phyloP scores from a whole-genome alignment of 1,140 invertebrate species.

The Gonatopus flavifemur region DNA sequence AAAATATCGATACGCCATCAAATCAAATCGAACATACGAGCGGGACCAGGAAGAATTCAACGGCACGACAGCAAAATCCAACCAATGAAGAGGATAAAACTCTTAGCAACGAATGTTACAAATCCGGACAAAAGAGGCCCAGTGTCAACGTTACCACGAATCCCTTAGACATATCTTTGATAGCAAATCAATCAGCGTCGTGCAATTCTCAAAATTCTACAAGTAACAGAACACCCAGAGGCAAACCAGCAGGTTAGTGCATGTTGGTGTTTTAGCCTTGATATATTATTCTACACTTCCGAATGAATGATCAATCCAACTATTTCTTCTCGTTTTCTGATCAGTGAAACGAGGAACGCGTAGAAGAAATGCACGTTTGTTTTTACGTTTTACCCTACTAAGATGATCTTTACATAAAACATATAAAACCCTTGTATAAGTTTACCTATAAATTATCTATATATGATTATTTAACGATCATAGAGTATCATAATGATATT shows the following conservation, averaged over 20 bases:
- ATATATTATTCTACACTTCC: too few relatives aligned
- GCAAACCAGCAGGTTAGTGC: constrained; percentile 43
- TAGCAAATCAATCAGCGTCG: constrained; percentile 3
- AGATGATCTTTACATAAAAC: too few relatives aligned
- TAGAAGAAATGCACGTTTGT: too few relatives aligned
- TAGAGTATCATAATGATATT: too few relatives aligned
- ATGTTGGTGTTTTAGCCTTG: background rate
- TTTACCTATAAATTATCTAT: too few relatives aligned
- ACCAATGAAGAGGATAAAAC: background rate
- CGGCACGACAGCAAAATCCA: constrained; percentile 9
- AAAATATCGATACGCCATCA: constrained; percentile 16
- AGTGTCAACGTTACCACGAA: constrained; percentile 68
- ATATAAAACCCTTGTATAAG: too few relatives aligned
- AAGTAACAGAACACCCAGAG: constrained; percentile 32
- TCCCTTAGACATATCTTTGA: constrained; percentile 60
- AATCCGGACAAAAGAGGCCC: constrained; percentile 43
- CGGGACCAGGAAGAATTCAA: constrained; percentile 22
- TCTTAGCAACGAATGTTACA: constrained; percentile 26
- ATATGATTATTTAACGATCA: too few relatives aligned
- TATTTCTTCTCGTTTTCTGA: too few relatives aligned
- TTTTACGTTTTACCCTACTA: too few relatives aligned
- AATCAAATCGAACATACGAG: constrained; percentile 16
- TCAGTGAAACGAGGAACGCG: too few relatives aligned
- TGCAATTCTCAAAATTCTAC: constrained; percentile 32
- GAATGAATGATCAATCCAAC: too few relatives aligned